Base-by-base conservation (phyloP, 2,888 invertebrate genomes). In the Ophioninae sp. region DNA sequence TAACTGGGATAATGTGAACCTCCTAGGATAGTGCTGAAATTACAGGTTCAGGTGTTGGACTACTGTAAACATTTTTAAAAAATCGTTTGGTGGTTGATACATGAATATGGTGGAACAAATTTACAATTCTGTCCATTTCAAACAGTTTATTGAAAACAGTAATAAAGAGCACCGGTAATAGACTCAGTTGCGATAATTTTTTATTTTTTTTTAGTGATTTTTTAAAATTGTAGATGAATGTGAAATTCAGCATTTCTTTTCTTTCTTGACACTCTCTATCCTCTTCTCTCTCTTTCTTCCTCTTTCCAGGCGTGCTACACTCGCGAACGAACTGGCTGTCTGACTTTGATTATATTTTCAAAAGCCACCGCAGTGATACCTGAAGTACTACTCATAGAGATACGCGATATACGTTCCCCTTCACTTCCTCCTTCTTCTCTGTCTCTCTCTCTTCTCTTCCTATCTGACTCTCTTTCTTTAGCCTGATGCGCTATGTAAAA, bases 311-410 rank as follows among this genome's bases (percentile, higher is more conserved):
- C 41, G 41, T 17, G 64, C 41, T 20, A 64, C 57, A 70, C 70
- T 70, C 74, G 59, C 37, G 57, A 23, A 73, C 41, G 21, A 65
- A 23, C 56, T 37, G 62, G 68, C 37, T 62, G 64, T 23, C 81
- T 74, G 78, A 81, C 78, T 81, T 81, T 83, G 83, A 81, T 81
- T 81, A 78, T 70, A 78, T 83, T 83, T 81, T 83, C 83, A 61
- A 72, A 74, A 75, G 70, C 8, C 59, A 61, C 65, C 44, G 61
- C 50, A 20, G 57, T 37, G 23, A 79, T 62, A 72, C 56, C 70
- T n/a, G 62, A 70, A 78, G 62, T 68, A 39, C 67, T 44, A 70
- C 39, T 37, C 59, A 64, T 68, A 68, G 23, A 59, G 39, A 20
- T 17, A 50, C 10, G 3, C n/a, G 50, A 64, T 74, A 74, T 67